These are phyloP conservation scores for Diplosoma virens DNA, from an alignment of 23 tunicate species.

Conservation along the genomic window DNA sequence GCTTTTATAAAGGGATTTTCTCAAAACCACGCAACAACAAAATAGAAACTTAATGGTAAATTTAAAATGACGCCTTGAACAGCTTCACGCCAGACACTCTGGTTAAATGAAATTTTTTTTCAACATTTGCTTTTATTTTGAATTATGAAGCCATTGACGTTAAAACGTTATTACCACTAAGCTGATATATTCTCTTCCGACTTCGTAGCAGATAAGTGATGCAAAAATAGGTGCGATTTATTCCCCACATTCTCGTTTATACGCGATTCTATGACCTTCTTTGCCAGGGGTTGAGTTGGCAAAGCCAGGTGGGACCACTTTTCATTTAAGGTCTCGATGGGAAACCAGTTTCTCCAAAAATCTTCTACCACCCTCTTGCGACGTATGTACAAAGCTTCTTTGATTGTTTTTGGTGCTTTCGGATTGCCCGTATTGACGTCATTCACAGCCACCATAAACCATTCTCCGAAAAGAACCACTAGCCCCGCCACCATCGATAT, in stretches of 20 bases:
- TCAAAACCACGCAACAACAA: too few species aligned
- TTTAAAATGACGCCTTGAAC: too few species aligned
- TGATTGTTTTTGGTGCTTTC: conserved; percentile 62
- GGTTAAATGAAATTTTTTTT: too few species aligned
- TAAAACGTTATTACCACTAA: too few species aligned
- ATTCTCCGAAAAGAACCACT: conserved; percentile 52
- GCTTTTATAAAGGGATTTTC: too few species aligned
- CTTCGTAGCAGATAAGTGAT: too few species aligned
- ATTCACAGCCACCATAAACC: conserved; percentile 40
- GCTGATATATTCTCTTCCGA: too few species aligned
- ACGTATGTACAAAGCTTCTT: conserved; percentile 54
- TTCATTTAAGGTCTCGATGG: conserved; percentile 20
- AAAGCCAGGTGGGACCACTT: conserved; percentile 29
- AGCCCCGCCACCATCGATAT: conserved; percentile 59
- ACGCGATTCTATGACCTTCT: conserved; percentile 13
- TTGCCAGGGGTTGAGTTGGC: conserved; percentile 34
- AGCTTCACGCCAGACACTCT: too few species aligned
- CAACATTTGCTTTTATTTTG: too few species aligned
- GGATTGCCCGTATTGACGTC: conserved; percentile 58
- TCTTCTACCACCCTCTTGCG: conserved; percentile 39
- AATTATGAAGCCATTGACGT: too few species aligned
- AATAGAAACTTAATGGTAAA: too few species aligned
- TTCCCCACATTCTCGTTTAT: conserved; percentile 7
- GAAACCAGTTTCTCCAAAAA: conserved; percentile 58
- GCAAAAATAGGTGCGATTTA: too few species aligned